Evolutionary conservation across 2,113 vertebrate species (phyloP), one percentile per base, ranked within the genome.

Genomic region (Sigmodon hispidus): DNA sequence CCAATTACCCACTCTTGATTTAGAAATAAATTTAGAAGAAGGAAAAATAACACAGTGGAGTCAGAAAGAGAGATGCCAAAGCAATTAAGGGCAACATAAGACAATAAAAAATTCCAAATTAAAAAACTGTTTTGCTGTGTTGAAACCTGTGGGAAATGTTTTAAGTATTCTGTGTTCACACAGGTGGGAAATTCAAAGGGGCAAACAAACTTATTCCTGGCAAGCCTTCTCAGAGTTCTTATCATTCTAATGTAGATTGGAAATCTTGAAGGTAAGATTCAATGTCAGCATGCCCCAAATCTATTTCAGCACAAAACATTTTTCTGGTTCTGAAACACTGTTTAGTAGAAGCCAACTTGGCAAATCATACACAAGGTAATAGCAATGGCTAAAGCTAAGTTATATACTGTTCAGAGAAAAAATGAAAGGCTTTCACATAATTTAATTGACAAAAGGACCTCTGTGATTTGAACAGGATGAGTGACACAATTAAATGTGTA

Each of bases 11-110:
- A 94, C 16, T 34, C 87, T 95, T 75, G 59, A 90, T 94, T 97
- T 91, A 97, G 48, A 76, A 94, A 92, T 89, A 29, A 97, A 43
- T 90, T 45, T 81, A 16, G 45, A 79, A 4, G 19, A 57, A 94
- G 79, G 65, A 72, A 87, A 95, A 94, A 95, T 16, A 90, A 43
- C 72, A 90, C 40, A 88, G 15, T 45, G 77, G 24, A 96, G 36
- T 61, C 92, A 94, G 36, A 96, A 34, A 34, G 92, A 57, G 29
- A 89, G 24, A 97, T 75, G 72, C 31, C 93, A 94, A 96, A 89
- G 69, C 34, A 96, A 93, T 63, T 76, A 80, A 89, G 40, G 36
- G 57, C 29, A 63, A 87, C 34, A 79, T 36, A 94, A 85, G n/a
- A 84, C 40, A 89, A 61, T 11, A 79, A 65, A 84, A 96, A 94